A percentile compares a stretch with the other conserved stretches of the same genome.
phyloP scores from a whole-genome alignment of 2,888 invertebrate genomes.

The Gryllus longicercus region DNA sequence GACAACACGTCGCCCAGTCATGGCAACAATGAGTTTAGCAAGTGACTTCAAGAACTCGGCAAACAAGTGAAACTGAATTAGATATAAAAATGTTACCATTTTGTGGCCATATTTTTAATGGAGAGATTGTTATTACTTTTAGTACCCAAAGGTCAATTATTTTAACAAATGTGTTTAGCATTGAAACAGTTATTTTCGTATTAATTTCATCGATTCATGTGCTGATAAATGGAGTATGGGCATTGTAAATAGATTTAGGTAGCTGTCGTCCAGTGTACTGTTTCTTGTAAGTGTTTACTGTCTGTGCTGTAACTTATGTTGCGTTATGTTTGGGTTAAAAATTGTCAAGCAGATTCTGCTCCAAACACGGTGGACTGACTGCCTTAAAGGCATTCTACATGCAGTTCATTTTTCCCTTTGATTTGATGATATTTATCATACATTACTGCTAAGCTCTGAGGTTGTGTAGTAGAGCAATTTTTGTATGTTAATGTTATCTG shows the following conservation, averaged over 20 bases:
- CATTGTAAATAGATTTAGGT: not conserved
- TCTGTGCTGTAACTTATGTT: not conserved
- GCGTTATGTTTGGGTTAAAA: not conserved
- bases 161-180: too few relatives aligned
- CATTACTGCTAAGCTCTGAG: too few relatives aligned
- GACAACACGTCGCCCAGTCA: slow-evolving; percentile 33
- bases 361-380: not conserved
- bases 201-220: not conserved
- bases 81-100: not conserved
- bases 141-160: too few relatives aligned
- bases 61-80: not conserved
- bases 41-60: slow-evolving; percentile 19
- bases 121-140: not conserved
- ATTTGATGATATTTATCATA: too few relatives aligned
- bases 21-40: slow-evolving; percentile 25
- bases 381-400: too few relatives aligned
- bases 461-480: too few relatives aligned
- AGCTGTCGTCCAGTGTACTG: not conserved
- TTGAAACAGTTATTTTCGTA: not conserved
- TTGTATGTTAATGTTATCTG: too few relatives aligned
- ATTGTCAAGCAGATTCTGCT: slow-evolving; percentile 17
- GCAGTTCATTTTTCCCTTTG: too few relatives aligned
- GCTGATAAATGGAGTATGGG: not conserved
- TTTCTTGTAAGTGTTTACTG: not conserved
- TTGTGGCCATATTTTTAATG: not conserved